Percentiles rank a stretch among this genome's conserved stretches.
Evolutionary conservation across 1,140 invertebrate genomes (phyloP).

Genomic region (Cryptotermes secundus): DNA sequence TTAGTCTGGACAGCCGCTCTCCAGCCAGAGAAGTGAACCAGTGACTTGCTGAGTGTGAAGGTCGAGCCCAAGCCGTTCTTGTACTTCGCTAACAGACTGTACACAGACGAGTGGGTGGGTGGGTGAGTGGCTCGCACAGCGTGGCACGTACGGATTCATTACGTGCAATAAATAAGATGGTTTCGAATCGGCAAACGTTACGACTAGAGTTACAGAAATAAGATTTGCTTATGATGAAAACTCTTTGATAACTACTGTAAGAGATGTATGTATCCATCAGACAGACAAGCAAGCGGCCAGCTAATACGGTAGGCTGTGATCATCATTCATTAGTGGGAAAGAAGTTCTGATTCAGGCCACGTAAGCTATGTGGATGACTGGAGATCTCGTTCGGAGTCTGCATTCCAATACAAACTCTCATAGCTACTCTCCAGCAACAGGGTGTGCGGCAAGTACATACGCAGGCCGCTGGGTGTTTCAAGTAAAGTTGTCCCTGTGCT

Average conservation of each 20-base stretch:
- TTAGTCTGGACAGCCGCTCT: no score
- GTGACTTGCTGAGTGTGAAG: no score
- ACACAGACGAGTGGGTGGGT: no score
- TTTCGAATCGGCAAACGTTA: background rate
- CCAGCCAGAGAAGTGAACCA: no score
- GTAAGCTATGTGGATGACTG: background rate
- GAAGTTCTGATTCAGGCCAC: background rate
- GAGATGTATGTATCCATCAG: background rate
- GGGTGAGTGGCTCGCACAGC: no score
- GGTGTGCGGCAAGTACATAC: background rate
- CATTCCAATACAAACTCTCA: constrained; percentile 5
- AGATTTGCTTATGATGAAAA: background rate
- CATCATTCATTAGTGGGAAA: background rate
- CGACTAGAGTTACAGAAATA: background rate
- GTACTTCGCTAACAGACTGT: background rate
- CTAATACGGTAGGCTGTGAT: background rate
- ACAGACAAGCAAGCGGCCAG: background rate
- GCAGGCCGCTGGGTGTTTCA: background rate
- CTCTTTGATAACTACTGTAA: background rate
- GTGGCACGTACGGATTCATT: background rate
- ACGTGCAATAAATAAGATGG: background rate
- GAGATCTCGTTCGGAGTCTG: no score
- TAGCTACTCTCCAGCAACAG: background rate
- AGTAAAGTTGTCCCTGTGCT: no score
- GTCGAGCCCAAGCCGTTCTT: no score